phyloP scores from a whole-genome alignment of 2,797 vertebrate genomes.

The Tadarida brasiliensis region DNA sequence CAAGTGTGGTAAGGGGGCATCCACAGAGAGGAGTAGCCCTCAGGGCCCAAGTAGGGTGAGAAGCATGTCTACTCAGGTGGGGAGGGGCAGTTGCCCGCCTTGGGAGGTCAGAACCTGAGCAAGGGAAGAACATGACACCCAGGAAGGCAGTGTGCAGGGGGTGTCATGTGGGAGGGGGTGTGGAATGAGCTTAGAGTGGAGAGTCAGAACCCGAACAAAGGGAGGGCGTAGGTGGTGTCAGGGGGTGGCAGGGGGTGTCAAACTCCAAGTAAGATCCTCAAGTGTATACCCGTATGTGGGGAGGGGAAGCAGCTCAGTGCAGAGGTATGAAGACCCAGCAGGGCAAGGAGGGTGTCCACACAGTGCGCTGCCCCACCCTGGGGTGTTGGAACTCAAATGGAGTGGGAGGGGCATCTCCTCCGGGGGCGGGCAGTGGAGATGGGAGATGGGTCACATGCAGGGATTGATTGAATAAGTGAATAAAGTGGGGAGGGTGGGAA shows the following conservation, averaged over 20 bases:
- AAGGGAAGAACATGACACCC: background rate
- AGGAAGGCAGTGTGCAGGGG: background rate
- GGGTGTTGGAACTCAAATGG: background rate
- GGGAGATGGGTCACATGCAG: no score
- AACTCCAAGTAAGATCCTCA: background rate
- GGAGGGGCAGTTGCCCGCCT: background rate
- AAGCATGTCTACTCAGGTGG: background rate
- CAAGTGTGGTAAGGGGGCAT: background rate
- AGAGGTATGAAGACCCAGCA: background rate
- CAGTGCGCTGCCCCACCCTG: background rate
- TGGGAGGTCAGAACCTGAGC: background rate
- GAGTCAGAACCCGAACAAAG: background rate
- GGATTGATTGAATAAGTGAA: background rate
- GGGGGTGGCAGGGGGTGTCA: background rate
- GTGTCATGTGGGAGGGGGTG: background rate
- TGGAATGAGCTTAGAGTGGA: background rate
- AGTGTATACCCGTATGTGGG: no score
- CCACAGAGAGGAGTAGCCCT: background rate
- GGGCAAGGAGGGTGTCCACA: background rate
- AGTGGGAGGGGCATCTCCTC: background rate
- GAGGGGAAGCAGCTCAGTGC: background rate
- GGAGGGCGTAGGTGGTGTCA: no score
- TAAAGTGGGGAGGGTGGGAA: background rate
- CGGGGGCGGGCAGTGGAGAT: background rate
- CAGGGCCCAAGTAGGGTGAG: background rate